Evolutionary conservation across 2,113 vertebrate species (phyloP), one percentile per base, ranked within the genome.

Genomic region (Paracanthobrama guichenoti): DNA sequence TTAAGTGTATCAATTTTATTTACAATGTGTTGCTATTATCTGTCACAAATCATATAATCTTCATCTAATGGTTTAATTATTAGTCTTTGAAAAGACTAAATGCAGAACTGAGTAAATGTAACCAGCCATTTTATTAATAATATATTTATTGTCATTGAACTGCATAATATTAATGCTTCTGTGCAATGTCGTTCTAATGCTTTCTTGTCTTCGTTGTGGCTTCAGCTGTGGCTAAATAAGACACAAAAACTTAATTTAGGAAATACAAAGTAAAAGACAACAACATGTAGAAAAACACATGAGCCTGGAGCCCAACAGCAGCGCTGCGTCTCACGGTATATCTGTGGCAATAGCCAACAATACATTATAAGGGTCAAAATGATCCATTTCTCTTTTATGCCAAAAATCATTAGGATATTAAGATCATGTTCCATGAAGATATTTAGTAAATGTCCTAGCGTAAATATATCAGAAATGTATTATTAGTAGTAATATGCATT

Each of bases 191-290:
- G 2, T 22, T 42, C 64, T 55, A 76, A 42, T 76, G 12, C 62
- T 83, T 88, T 14, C 50, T 60, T 66, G 79, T 53, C 79, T 88
- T 77, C 14, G 8, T 35, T 48, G 80, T 26, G n/a, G 86, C 44
- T 44, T 87, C 83, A 85, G 53, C 85, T 88, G 83, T 57, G 28
- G 78, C 73, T 18, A 78, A 60, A 72, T 35, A 62, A 57, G n/a
- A 59, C 26, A 76, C 20, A 42, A 28, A 55, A 67, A 16, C 42
- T 28, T 16, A 0, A 60, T 66, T 69, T 46, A 50, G 7, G 8
- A 26, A 39, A 73, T 9, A 39, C n/a, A 50, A 64, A 20, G 50
- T 55, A 64, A n/a, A n/a, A 12, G 11, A 48, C 16, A 64, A 44
- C 2, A 7, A 46, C 1, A 48, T 66, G 3, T 20, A 73, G 13